phyloP scores from a whole-genome alignment of 1,140 invertebrate genomes.

The Frieseomelitta varia region DNA sequence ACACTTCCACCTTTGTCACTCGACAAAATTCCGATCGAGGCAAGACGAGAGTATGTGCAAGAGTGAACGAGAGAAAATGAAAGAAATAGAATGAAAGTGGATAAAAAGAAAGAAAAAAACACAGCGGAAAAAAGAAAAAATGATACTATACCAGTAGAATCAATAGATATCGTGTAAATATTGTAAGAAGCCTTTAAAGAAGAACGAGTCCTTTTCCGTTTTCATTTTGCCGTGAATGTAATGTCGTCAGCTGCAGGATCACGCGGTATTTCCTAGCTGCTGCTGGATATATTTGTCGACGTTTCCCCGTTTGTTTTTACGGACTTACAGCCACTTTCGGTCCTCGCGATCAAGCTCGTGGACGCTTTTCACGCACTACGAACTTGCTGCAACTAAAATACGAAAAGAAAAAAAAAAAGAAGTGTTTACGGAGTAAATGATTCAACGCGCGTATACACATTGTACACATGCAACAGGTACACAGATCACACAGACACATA shows the following conservation, averaged over 20 bases:
- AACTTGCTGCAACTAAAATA: neutral
- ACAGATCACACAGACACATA: neutral
- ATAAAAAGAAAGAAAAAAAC: constrained; percentile 11
- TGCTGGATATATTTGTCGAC: constrained; percentile 8
- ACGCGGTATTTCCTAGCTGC: neutral
- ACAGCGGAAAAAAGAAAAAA: neutral
- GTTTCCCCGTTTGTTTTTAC: constrained; percentile 10
- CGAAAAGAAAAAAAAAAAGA: neutral
- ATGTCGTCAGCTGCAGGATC: constrained; percentile 14
- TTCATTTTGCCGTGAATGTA: neutral
- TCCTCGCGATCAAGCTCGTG: constrained; percentile 1
- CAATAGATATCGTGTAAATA: constrained; percentile 72
- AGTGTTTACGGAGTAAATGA: constrained; percentile 18
- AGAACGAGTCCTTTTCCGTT: constrained; percentile 9
- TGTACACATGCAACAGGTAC: neutral
- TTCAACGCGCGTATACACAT: neutral
- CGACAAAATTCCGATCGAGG: constrained; percentile 46
- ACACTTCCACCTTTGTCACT: constrained; percentile 51
- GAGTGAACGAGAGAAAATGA: neutral
- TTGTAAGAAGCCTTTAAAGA: constrained; percentile 71
- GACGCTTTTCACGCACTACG: constrained; percentile 5
- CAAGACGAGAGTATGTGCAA: neutral
- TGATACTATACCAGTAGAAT: constrained; percentile 36
- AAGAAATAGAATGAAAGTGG: neutral
- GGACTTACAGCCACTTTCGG: neutral